Base-by-base conservation (phyloP, 2,797 vertebrate species). In the Etheostoma perlongum region DNA sequence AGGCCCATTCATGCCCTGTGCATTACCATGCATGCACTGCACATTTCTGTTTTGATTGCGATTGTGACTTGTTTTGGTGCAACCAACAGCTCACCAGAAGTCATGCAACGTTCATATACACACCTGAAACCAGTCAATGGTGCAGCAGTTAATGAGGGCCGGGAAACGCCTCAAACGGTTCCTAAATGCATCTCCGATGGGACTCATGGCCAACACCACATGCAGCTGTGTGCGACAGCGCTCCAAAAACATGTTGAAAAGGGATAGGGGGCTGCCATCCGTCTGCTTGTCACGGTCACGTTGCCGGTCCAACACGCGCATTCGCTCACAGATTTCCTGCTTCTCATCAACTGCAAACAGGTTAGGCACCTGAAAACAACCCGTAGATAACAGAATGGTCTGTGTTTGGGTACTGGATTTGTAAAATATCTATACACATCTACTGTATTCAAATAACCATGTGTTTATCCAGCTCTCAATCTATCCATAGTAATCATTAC, bases 41-140 rank as follows among this genome's bases (percentile, higher is more conserved):
- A 36, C 2, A 30, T 9, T 15, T 1, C 5, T 15, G 5, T 42
- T 15, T 46, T 52, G 55, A 67, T 58, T 23, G 12, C 15, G 36
- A 12, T 21, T 30, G 21, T 7, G 2, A 23, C 12, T 49, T 58
- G 15, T 48, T 23, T 52, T 18, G 4, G 19, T 49, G 54, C 1
- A 0, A 66, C 53, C 14, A 25, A 57, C 36, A 66, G 44, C 59
- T 44, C 47, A 63, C 9, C 15, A 58, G 44, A 63, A 72, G 9
- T 76, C 13, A 48, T 52, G 21, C 51, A 60, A 49, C 57, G 70
- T 8, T 19, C 14, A 44, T 44, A 44, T 23, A 88, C 81, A 92
- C 74, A 99, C 98, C 97, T 98, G 97, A 91, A 99, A 99, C 98
- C 97, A 99, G 85, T 99, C 96, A 78, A 99, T 98, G 68, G 98